phyloP scores from a whole-genome alignment of 2,113 vertebrate species.

The Hippocampus zosterae region DNA sequence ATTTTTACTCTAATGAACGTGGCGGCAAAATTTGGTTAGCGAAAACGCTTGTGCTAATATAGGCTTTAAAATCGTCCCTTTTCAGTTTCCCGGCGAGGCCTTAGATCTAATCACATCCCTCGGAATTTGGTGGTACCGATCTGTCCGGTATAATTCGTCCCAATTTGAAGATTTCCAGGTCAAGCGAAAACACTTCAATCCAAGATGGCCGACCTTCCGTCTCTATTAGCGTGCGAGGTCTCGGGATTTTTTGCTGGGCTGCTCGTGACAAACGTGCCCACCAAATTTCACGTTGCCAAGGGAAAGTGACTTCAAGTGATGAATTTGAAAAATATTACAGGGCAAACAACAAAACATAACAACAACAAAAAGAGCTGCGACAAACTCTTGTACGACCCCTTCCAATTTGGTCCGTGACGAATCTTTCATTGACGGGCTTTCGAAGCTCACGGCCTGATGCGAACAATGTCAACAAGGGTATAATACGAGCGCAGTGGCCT shows the following conservation, averaged over 20 bases:
- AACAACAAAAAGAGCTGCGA: no score
- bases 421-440: not conserved
- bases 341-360: no score
- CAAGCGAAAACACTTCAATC: not conserved
- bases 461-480: not conserved
- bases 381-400: not conserved
- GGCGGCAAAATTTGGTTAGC: no score
- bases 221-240: not conserved
- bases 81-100: no score
- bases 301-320: not conserved
- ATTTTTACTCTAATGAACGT: no score
- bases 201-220: no score
- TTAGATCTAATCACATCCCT: no score
- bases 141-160: not conserved
- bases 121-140: no score
- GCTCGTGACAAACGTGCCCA: not conserved
- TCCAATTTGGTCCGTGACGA: not conserved
- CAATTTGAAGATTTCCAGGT: not conserved
- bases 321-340: not conserved
- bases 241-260: no score
- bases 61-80: no score
- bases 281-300: not conserved
- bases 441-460: not conserved
- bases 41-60: no score
- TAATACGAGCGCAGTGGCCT: conserved; percentile 25